Percentiles rank a stretch among this genome's conserved stretches.
Conservation (phyloP, 2,888 invertebrate genomes). For the Allophyes oxyacanthae region DNA sequence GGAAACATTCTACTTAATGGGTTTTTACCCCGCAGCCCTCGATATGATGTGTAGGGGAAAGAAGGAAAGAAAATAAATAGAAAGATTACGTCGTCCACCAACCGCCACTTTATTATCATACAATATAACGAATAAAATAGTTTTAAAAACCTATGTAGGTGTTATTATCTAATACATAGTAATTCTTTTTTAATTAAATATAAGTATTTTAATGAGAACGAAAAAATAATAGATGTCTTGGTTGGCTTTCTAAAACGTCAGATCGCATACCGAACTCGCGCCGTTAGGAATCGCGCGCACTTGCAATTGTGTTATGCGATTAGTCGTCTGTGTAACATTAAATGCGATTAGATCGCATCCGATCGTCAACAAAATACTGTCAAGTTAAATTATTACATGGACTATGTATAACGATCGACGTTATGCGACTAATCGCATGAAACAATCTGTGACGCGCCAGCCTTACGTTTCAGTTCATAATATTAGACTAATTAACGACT, state of each 20-base stretch:
- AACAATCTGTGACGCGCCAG: not conserved
- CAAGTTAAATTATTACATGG: conserved; percentile 39
- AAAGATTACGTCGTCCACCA: conserved; percentile 56
- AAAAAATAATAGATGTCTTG: conserved; percentile 49
- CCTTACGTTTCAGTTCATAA: conserved; percentile 15
- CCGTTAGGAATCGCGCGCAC: conserved; percentile 1
- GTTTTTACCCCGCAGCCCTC: no score
- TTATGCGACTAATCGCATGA: conserved; percentile 6
- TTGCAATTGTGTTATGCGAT: conserved; percentile 8
- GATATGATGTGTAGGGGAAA: not conserved
- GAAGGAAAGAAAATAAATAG: conserved; percentile 26
- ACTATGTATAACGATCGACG: conserved; percentile 29
- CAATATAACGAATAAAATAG: conserved; percentile 65
- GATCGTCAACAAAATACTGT: conserved; percentile 48
- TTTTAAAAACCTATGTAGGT: conserved; percentile 62
- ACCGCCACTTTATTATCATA: conserved; percentile 68
- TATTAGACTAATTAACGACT: conserved; percentile 5
- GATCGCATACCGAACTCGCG: conserved; percentile 26
- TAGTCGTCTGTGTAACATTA: conserved; percentile 17
- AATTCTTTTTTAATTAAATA: conserved; percentile 52
- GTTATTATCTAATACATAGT: conserved; percentile 63
- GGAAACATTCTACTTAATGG: no score
- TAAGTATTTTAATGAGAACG: conserved; percentile 51
- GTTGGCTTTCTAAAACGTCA: conserved; percentile 43
- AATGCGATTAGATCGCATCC: conserved; percentile 5